Percentiles rank a stretch among this genome's conserved stretches.
Conservation (phyloP, 2,797 vertebrate species). For the Dallia pectoralis region DNA sequence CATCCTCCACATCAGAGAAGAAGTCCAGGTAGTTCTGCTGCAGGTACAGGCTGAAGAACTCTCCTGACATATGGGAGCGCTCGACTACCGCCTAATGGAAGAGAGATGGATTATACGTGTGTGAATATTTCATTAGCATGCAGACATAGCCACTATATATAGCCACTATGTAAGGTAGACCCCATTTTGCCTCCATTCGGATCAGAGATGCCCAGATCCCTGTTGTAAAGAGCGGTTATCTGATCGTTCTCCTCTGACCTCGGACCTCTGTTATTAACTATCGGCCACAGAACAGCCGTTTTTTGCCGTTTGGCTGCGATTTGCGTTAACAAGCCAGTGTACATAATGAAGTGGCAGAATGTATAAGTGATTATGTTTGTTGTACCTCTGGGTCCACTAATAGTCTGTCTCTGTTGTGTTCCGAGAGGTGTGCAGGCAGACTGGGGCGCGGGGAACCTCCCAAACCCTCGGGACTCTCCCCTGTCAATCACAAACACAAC, state of each 20-base stretch:
- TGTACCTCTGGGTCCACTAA: constrained; percentile 89
- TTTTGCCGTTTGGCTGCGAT: too few relatives aligned
- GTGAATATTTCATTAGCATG: too few relatives aligned
- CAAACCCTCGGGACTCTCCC: constrained; percentile 65
- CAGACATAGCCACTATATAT: too few relatives aligned
- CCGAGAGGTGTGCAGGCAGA: constrained; percentile 81
- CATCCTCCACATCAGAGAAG: constrained; percentile 85
- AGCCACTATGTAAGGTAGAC: too few relatives aligned
- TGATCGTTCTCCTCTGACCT: too few relatives aligned
- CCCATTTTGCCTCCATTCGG: too few relatives aligned
- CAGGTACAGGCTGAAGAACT: constrained; percentile 92
- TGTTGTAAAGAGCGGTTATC: neutral
- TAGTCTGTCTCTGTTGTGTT: constrained; percentile 77
- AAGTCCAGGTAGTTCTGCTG: constrained; percentile 97
- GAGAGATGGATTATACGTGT: neutral
- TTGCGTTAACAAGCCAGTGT: neutral
- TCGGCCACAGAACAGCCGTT: too few relatives aligned
- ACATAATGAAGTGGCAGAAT: neutral
- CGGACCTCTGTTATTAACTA: too few relatives aligned
- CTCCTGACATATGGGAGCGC: constrained; percentile 87
- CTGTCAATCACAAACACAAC: constrained; percentile 61
- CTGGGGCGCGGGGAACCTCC: constrained; percentile 52
- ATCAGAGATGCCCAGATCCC: too few relatives aligned
- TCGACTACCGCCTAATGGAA: constrained; percentile 81
- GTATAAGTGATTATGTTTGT: neutral